These are phyloP conservation scores for Saxidomus purpurata DNA, from an alignment of 1,140 invertebrate species.

Conservation along the genomic window DNA sequence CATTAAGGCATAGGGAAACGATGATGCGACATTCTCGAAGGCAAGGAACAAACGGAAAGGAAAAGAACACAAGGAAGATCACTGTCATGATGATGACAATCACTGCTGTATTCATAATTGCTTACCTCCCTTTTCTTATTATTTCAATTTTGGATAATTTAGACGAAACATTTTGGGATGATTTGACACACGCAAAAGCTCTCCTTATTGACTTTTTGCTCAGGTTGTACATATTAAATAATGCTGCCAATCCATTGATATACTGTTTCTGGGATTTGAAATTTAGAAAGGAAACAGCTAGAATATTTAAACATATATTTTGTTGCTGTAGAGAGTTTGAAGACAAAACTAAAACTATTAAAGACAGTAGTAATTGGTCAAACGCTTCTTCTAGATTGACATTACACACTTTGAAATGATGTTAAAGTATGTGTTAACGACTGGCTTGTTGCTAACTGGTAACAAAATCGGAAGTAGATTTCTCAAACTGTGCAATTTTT, in stretches of 20 bases:
- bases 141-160: conserved; percentile 64
- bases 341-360: neutral
- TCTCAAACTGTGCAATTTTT: no score
- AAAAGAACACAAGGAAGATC: conserved; percentile 55
- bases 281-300: conserved; percentile 24
- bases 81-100: conserved; percentile 74
- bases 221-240: conserved; percentile 74
- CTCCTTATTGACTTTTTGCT: conserved; percentile 62
- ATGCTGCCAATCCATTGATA: conserved; percentile 74
- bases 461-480: no score
- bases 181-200: neutral
- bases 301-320: neutral
- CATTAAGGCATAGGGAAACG: neutral
- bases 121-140: conserved; percentile 71
- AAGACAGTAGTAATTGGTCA: neutral
- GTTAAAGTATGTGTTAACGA: no score
- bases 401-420: neutral
- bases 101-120: conserved; percentile 71
- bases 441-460: no score
- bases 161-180: conserved; percentile 55
- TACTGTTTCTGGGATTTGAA: conserved; percentile 69
- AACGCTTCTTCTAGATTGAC: neutral
- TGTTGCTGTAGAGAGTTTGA: neutral
- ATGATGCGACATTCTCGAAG: conserved; percentile 23
- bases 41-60: neutral